Percentiles rank a stretch among this genome's conserved stretches.
These are phyloP conservation scores for Drosophila sulfurigaster DNA, from an alignment of 1,140 invertebrate species.

Conservation along the genomic window DNA sequence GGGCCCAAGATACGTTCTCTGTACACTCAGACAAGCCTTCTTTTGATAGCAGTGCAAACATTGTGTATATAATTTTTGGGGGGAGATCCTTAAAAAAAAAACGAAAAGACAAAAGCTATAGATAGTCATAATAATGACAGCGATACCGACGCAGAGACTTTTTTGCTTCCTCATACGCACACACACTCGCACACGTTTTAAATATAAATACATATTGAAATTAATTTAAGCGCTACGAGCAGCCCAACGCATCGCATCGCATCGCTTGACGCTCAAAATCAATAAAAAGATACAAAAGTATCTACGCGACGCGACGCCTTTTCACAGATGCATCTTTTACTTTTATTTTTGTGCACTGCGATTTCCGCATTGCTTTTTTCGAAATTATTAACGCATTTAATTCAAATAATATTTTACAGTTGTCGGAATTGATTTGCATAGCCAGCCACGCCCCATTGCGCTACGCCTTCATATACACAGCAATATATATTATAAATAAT, in stretches of 20 bases:
- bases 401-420: conserved; percentile 41
- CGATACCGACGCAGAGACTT: conserved; percentile 13
- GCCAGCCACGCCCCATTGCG: conserved; percentile 24
- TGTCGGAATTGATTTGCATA: conserved; percentile 52
- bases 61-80: conserved; percentile 8
- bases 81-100: conserved; percentile 25
- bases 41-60: conserved; percentile 21
- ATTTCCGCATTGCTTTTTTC: conserved; percentile 64
- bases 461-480: neutral
- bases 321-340: conserved; percentile 20
- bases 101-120: conserved; percentile 24
- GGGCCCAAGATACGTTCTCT: conserved; percentile 17
- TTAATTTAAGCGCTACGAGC: conserved; percentile 19
- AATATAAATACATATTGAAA: conserved; percentile 16
- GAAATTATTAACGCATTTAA: conserved; percentile 57
- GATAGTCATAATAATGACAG: conserved; percentile 18
- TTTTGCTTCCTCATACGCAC: conserved; percentile 36
- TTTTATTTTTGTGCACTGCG: conserved; percentile 1
- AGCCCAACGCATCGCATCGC: conserved; percentile 30
- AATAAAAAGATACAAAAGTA: conserved; percentile 67
- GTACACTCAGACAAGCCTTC: conserved; percentile 61
- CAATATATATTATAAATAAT: conserved; percentile 3
- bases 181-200: conserved; percentile 6
- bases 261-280: conserved; percentile 50
- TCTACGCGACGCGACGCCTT: conserved; percentile 49